Percentiles rank a stretch among this genome's conserved stretches.
Evolutionary conservation across 2,797 vertebrate genomes (phyloP).

Genomic region (Prunella strophiata): DNA sequence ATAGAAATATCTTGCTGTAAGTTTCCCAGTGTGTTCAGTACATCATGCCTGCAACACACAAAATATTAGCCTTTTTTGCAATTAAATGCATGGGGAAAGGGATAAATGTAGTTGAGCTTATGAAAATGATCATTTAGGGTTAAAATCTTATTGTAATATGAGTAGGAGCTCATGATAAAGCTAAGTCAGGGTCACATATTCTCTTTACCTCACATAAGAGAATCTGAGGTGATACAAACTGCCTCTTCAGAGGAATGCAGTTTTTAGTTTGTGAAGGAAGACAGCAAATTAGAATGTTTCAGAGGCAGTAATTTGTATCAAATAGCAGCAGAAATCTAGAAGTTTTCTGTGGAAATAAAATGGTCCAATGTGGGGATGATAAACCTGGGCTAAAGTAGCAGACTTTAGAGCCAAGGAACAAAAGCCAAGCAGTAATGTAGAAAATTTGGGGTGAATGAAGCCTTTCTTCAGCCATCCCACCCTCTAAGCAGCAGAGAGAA

Average conservation of each 20-base stretch:
- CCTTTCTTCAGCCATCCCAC: slow-evolving; percentile 19
- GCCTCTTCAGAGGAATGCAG: not conserved
- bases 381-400: not conserved
- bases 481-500: slow-evolving; percentile 16
- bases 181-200: not conserved
- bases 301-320: not conserved
- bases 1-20: not conserved
- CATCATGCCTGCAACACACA: not conserved
- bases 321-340: not conserved
- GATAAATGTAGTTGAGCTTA: not conserved
- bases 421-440: slow-evolving; percentile 29
- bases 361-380: not conserved
- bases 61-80: not conserved
- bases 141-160: not conserved
- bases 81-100: not conserved
- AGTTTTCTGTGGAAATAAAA: slow-evolving; percentile 34
- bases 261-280: not conserved
- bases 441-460: not conserved
- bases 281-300: not conserved
- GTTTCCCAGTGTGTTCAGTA: not conserved
- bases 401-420: not conserved
- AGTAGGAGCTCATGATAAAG: not conserved
- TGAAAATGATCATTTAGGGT: not conserved
- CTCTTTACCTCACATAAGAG: not conserved
- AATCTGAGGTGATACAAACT: not conserved